Evolutionary conservation across 2,888 invertebrate species (phyloP).

Genomic region (Drosophila melanosoma): DNA sequence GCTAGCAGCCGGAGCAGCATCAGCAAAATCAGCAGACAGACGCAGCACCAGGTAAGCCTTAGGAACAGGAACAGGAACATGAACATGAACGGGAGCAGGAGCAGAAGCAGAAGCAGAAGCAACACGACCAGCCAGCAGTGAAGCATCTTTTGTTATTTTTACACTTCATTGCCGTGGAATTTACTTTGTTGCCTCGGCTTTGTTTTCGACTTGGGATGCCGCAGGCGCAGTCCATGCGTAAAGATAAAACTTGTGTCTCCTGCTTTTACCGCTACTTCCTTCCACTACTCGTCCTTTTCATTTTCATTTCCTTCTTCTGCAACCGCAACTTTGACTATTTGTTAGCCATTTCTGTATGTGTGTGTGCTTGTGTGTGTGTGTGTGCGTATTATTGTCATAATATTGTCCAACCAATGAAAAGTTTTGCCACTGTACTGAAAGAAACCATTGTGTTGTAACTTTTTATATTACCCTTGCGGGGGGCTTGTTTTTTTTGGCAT

Average conservation of each 20-base stretch:
- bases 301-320: conserved; percentile 16
- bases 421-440: conserved; percentile 69
- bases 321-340: conserved; percentile 55
- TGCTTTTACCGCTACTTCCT: conserved; percentile 46
- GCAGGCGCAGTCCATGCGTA: conserved; percentile 73
- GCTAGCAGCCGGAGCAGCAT: conserved; percentile 45
- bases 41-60: conserved; percentile 16
- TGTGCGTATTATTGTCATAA: conserved; percentile 64
- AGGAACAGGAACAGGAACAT: not conserved
- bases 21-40: not conserved
- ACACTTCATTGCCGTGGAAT: conserved; percentile 80
- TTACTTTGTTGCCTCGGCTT: conserved; percentile 73
- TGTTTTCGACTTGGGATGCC: conserved; percentile 70
- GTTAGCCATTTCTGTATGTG: conserved; percentile 16
- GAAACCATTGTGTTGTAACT: conserved; percentile 34
- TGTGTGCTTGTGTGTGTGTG: conserved; percentile 35
- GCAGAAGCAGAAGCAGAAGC: not conserved
- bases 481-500: not conserved
- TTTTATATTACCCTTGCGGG: conserved; percentile 28
- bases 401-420: conserved; percentile 68
- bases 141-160: conserved; percentile 77
- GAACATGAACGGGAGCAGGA: not conserved
- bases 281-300: conserved; percentile 10
- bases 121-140: conserved; percentile 1
- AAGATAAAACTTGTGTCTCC: conserved; percentile 78